Percentiles rank a stretch among this genome's conserved stretches.
Conservation (phyloP, 35 echinoderm and acorn worm genomes). For the Lytechinus variegatus region DNA sequence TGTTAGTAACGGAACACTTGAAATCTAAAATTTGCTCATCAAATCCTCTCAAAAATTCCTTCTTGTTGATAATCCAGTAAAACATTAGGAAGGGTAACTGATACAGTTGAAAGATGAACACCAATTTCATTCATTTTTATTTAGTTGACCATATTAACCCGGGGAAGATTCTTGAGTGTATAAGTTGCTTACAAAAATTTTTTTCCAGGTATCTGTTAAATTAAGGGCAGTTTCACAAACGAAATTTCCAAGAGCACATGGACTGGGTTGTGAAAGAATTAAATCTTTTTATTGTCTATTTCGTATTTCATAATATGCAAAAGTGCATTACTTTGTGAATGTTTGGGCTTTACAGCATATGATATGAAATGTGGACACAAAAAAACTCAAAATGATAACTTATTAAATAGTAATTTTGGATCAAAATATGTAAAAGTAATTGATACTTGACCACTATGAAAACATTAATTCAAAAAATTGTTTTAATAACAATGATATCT, state of each 20-base stretch:
- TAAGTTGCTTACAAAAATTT: background rate
- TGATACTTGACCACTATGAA: too few species aligned
- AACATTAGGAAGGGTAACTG: background rate
- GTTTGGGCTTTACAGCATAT: too few species aligned
- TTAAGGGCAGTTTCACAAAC: background rate
- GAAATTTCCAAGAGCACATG: background rate
- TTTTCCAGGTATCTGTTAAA: too few species aligned
- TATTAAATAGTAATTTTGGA: too few species aligned
- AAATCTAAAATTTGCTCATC: background rate
- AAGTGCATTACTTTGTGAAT: too few species aligned
- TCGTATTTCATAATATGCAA: too few species aligned
- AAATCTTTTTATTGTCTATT: background rate
- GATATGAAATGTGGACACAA: too few species aligned
- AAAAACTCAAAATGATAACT: too few species aligned
- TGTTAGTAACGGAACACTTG: slow-evolving; percentile 1
- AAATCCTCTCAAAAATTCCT: background rate
- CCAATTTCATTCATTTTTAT: background rate
- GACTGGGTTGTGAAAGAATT: background rate
- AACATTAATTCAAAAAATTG: too few species aligned
- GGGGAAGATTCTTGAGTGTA: background rate
- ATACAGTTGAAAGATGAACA: background rate
- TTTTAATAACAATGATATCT: too few species aligned
- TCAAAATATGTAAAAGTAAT: too few species aligned
- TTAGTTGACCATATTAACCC: background rate
- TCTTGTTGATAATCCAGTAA: background rate